Base-by-base conservation (phyloP, 2,888 invertebrate species). In the Drosophila setosimentum region DNA sequence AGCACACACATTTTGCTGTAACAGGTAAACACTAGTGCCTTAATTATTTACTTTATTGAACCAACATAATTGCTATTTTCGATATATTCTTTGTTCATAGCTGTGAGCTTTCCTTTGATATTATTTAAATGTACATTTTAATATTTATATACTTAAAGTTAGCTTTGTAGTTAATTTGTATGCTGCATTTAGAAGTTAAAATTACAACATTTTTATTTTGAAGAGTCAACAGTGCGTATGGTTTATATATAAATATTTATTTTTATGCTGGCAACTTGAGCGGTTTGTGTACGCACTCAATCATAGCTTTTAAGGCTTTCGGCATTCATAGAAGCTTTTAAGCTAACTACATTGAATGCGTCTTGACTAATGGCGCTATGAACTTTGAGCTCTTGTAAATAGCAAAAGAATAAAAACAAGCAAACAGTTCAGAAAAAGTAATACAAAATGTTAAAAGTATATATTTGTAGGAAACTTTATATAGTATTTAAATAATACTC, bases 221-320 rank as follows among this genome's bases (percentile, higher is more conserved):
- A 1, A 18, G 0, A 13, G 3, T 11, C 63, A 63, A 63, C 80
- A n/a, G 8, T 37, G 68, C 84, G 84, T 76, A 81, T 87, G 53
- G 21, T 64, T 53, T 24, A 69, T 42, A 32, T 33, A 16, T 55
- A 61, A n/a, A n/a, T 63, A 37, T 69, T 42, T 55, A 13, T 18
- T 18, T 63, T 21, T 0, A 55, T 42, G 63, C 58, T 81, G 79
- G 64, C 61, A 80, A 71, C 66, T n/a, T 4, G 0, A 0, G 0
- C 0, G 85, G 87, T 78, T 82, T 32, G 29, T 45, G 79, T 63
- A 72, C 6, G 2, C 1, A 11, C 62, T 87, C 35, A 30, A 21
- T 3, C n/a, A 29, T 53, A 54, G 53, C 63, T 64, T 64, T 33
- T 11, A 0, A 2, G 40, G 24, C 37, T 61, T 30, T 24, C 7